Base-by-base conservation (phyloP, 35 echinoderm and acorn worm species). In the Heliocidaris erythrogramma region DNA sequence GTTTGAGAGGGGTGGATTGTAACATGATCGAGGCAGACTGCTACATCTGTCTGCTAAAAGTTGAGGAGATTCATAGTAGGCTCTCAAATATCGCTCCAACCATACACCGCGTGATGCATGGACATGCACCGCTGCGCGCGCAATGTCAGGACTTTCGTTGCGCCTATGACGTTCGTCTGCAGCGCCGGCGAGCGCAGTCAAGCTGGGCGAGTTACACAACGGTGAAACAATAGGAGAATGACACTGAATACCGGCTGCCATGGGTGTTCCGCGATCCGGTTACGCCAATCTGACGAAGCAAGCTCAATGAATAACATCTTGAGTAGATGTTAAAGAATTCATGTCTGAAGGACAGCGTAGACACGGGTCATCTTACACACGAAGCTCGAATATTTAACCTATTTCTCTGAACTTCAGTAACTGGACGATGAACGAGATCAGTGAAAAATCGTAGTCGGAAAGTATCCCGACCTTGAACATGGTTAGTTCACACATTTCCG, bases 51-150 rank as follows among this genome's bases (percentile, higher is more conserved):
- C 91, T 92, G 91, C 91, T 52, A 13, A 52, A 30, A 78, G 65
- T 78, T 18, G 65, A 78, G 18, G 21, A n/a, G 65, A 78, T 78
- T 78, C 65, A n/a, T 32, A 89, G 87, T 32, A 48, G 49, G 91
- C 13, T 92, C 31, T 49, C 50, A 52, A 92, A 48, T 48, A 52
- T 50, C 31, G 42, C 91, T 49, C 49, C 48, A 52, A 50, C 49
- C 48, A 92, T 30, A 32, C 31, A 48, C 91, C 49, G 49, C 91
- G 30, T 92, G 91, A 59, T 92, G 49, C 50, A 30, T 16, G 91
- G 91, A 2, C 91, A 92, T 92, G 91, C 91, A 92, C 91, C 49
- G 49, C 91, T 59, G 91, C 91, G 91, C 89, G 89, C 91, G 91
- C 91, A 48, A 92, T 92, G 91, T 92, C 49, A 92, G 48, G 91